Conservation (phyloP, 2,113 vertebrate species). For the Narcine bancroftii region DNA sequence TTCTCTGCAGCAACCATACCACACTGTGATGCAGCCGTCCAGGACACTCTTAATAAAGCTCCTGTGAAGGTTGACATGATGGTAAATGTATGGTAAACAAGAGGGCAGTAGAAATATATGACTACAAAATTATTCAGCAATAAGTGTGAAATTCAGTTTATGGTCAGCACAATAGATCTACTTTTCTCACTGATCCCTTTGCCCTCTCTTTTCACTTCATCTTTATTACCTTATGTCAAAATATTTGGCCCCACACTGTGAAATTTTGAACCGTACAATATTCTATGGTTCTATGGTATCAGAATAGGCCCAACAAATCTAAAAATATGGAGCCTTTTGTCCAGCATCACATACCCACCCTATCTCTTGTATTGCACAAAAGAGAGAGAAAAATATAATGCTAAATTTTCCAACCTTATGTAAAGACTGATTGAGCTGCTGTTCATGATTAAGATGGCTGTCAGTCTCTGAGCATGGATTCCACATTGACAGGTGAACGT, state of each 20-base stretch:
- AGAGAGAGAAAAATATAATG: conserved; percentile 12
- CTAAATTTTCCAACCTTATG: conserved; percentile 30
- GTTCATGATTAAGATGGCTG: conserved; percentile 28
- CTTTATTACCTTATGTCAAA: background rate
- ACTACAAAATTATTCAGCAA: background rate
- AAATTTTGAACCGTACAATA: background rate
- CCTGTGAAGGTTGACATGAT: too few relatives aligned
- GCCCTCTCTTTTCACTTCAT: conserved; percentile 1
- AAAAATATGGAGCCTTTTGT: background rate
- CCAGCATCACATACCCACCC: background rate
- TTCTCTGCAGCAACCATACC: too few relatives aligned
- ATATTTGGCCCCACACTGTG: background rate
- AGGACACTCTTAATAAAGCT: too few relatives aligned
- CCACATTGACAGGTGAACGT: conserved; percentile 28
- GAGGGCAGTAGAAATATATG: background rate
- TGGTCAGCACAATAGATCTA: background rate
- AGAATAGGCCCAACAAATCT: background rate
- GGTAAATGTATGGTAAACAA: background rate
- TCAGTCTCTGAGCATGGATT: conserved; percentile 14
- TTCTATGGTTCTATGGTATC: too few relatives aligned
- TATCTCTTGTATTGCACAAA: background rate
- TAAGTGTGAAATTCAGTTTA: background rate
- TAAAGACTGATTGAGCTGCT: conserved; percentile 37
- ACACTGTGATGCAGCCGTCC: too few relatives aligned
- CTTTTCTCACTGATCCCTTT: background rate